phyloP scores from a whole-genome alignment of 2,113 vertebrate species.

The Garra rufa region DNA sequence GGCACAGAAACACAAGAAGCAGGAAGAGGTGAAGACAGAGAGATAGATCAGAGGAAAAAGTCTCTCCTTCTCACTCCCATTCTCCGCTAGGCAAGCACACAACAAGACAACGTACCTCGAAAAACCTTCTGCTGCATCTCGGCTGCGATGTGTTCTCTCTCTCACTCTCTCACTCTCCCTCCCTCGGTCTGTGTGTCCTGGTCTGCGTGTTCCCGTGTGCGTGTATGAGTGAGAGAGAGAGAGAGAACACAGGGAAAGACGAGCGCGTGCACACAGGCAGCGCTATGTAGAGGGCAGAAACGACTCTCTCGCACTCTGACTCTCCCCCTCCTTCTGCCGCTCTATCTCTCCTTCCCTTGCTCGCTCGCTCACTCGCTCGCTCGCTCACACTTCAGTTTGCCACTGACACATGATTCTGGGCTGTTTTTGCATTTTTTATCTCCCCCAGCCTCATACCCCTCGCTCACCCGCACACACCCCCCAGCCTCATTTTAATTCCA shows the following conservation, averaged over 20 bases:
- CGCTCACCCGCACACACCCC: conserved; percentile 29
- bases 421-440: conserved; percentile 71
- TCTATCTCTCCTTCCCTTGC: conserved; percentile 52
- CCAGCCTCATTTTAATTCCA: conserved; percentile 69
- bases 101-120: conserved; percentile 82
- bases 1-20: conserved; percentile 47
- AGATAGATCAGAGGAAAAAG: conserved; percentile 71
- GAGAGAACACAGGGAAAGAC: conserved; percentile 54
- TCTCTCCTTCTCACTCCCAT: conserved; percentile 70
- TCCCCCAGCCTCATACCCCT: conserved; percentile 53
- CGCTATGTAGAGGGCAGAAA: conserved; percentile 83
- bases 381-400: conserved; percentile 73
- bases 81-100: conserved; percentile 80
- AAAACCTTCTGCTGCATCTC: conserved; percentile 85
- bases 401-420: conserved; percentile 77
- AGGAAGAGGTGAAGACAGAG: conserved; percentile 66
- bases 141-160: conserved; percentile 82
- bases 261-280: conserved; percentile 68
- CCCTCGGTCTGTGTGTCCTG: conserved; percentile 64
- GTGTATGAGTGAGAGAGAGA: conserved; percentile 52
- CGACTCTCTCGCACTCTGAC: conserved; percentile 70
- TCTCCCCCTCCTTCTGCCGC: conserved; percentile 59
- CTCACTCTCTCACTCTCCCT: conserved; percentile 70
- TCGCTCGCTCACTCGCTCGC: conserved; percentile 37
- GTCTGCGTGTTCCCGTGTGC: conserved; percentile 72